phyloP scores from a whole-genome alignment of 2,888 invertebrate genomes.

The Gerris lacustris region DNA sequence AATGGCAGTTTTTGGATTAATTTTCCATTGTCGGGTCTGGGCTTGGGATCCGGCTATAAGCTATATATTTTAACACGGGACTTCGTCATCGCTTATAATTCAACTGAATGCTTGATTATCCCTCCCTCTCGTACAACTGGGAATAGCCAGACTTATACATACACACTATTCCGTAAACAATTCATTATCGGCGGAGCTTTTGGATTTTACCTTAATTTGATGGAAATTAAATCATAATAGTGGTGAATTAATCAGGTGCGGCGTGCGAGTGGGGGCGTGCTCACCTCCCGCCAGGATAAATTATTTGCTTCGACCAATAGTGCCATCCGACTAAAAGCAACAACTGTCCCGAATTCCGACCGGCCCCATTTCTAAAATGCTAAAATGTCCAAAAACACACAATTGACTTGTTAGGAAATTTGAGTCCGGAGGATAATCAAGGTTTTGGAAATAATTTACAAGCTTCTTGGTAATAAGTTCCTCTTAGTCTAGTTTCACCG shows the following conservation, averaged over 20 bases:
- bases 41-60: neutral
- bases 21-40: neutral
- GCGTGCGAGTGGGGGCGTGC: neutral
- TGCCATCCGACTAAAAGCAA: too few relatives aligned
- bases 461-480: too few relatives aligned
- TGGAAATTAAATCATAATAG: constrained; percentile 5
- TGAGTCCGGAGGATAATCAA: too few relatives aligned
- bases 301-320: neutral
- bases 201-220: constrained; percentile 1
- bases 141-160: neutral
- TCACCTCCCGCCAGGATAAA: neutral
- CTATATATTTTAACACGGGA: neutral
- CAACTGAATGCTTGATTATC: neutral
- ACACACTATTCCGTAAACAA: constrained; percentile 1
- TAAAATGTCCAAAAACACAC: too few relatives aligned
- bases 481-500: too few relatives aligned
- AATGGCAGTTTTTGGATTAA: neutral
- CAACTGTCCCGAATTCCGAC: too few relatives aligned
- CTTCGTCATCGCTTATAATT: neutral
- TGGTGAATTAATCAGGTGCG: constrained; percentile 1
- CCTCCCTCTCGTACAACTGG: neutral
- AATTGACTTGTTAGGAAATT: too few relatives aligned
- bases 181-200: neutral
- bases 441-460: too few relatives aligned
- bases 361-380: too few relatives aligned